A percentile compares a stretch with the other conserved stretches of the same genome.
These are phyloP conservation scores for Rhinichthys osculus DNA, from an alignment of 2,797 vertebrate genomes.

Conservation along the genomic window DNA sequence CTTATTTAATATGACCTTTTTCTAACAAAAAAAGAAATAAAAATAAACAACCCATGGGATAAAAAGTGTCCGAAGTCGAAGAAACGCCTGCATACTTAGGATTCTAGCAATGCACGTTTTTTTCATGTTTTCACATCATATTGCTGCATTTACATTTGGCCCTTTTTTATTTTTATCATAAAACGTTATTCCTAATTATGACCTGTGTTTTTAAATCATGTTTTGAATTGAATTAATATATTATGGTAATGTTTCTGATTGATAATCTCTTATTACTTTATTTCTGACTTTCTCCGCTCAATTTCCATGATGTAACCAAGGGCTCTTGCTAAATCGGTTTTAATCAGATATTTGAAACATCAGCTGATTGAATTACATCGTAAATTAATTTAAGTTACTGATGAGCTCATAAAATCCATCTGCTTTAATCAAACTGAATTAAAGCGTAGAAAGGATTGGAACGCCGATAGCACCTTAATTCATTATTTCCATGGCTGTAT, in stretches of 20 bases:
- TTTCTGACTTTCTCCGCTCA: background rate
- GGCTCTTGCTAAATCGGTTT: slow-evolving; percentile 33
- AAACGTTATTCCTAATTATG: background rate
- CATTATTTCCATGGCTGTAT: slow-evolving; percentile 17
- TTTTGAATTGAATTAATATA: background rate
- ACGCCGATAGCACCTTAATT: slow-evolving; percentile 46
- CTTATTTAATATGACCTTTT: background rate
- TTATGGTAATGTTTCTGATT: background rate
- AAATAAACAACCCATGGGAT: background rate
- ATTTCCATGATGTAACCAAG: background rate
- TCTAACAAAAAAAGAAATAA: background rate
- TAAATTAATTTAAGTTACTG: slow-evolving; percentile 52
- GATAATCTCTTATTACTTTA: background rate
- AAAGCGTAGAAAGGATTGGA: slow-evolving; percentile 25
- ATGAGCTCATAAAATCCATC: slow-evolving; percentile 53
- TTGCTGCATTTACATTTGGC: background rate
- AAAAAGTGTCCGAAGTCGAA: background rate
- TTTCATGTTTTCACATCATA: background rate
- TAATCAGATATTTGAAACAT: slow-evolving; percentile 55
- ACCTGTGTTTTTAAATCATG: background rate
- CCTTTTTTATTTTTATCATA: background rate
- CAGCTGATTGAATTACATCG: slow-evolving; percentile 54
- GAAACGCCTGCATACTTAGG: background rate
- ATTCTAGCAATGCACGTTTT: background rate
- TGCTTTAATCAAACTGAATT: slow-evolving; percentile 54